Evolutionary conservation across 1,140 invertebrate species (phyloP), one percentile per base, ranked within the genome.

Genomic region (Doryteuthis pealeii): DNA sequence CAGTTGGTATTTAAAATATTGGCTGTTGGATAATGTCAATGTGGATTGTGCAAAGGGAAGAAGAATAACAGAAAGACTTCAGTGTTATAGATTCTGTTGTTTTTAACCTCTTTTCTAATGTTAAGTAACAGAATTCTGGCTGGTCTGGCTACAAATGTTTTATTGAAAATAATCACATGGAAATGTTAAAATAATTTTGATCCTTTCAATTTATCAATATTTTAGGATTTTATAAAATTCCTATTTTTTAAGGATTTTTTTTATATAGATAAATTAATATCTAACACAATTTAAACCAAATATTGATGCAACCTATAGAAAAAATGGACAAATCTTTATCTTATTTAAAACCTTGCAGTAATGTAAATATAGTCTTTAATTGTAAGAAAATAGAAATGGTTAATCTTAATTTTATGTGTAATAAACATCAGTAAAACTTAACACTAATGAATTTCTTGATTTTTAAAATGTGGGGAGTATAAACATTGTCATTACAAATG

Each of bases 21-120:
- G 74, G 70, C 28, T 69, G 18, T 35, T 70, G 26, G 77, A 72
- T 49, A 22, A 26, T 68, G 74, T 66, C 77, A 78, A 74, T 73
- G 69, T 28, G 58, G 77, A 74, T 71, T 49, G 77, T 78, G 74
- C 77, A n/a, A 22, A 78, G 45, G 74, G 74, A 78, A 76, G 74
- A 31, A 76, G 58, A 78, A 65, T 18, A 78, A 69, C 30, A 28
- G 72, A 62, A 65, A 68, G 28, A 45, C 62, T 65, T 72, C 54
- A 62, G 54, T 49, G 30, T 49, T 76, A 72, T 62, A 45, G 77
- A 72, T 40, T 30, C 45, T 28, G 69, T 71, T 33, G 4, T n/a
- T 3, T 40, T 49, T 72, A 65, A 78, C 77, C 77, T 76, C 77
- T 78, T 78, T 78, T 72, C 74, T 71, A 78, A 78, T 78, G 74